phyloP scores from a whole-genome alignment of 2,797 vertebrate species.

The Eremophila alpestris region DNA sequence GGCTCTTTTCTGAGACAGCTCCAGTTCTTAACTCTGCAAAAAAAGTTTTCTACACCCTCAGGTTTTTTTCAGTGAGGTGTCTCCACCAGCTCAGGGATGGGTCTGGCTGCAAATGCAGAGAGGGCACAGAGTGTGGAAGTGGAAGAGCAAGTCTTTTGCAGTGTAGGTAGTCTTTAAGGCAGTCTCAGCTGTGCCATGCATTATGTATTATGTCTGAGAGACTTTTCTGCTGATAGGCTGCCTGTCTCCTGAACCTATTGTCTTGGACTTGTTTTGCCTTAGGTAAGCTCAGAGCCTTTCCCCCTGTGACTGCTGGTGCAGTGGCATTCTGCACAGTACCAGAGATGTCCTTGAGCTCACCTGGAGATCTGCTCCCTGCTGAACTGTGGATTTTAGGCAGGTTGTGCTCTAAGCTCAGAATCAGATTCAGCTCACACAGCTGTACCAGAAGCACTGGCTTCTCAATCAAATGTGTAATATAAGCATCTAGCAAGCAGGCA shows the following conservation, averaged over 20 bases:
- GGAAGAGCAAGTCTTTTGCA: neutral
- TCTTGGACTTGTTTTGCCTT: neutral
- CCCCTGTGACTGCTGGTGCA: neutral
- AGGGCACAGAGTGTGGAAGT: neutral
- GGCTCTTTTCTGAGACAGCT: neutral
- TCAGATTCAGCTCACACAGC: neutral
- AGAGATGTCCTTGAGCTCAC: neutral
- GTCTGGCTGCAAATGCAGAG: neutral
- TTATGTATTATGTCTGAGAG: neutral
- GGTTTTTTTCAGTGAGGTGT: neutral
- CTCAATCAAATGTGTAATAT: neutral
- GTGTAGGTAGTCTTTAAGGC: neutral
- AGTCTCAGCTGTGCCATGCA: neutral
- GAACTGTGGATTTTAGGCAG: neutral
- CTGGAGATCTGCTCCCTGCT: neutral
- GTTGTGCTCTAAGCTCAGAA: neutral
- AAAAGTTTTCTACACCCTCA: neutral
- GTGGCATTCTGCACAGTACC: neutral
- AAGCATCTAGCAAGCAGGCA: neutral
- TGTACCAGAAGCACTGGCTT: neutral
- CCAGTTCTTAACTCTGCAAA: neutral
- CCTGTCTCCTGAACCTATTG: neutral
- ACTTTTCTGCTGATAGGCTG: neutral
- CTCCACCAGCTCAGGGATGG: neutral
- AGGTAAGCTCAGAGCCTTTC: neutral